Evolutionary conservation across 2,797 vertebrate species (phyloP).

Genomic region (Myoxocephalus aenaeus): DNA sequence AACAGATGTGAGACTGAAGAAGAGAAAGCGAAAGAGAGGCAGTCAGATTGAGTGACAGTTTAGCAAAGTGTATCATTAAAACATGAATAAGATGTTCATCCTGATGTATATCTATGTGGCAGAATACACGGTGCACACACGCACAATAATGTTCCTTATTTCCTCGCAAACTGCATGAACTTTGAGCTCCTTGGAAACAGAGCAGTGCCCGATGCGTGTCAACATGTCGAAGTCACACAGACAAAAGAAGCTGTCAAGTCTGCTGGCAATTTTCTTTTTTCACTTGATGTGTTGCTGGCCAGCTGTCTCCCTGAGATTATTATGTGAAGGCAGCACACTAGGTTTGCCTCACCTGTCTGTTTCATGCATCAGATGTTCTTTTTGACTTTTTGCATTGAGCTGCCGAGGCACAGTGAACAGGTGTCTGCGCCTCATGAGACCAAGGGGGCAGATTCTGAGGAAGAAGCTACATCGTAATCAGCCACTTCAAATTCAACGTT

Average conservation of each 20-base stretch:
- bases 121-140: slow-evolving; percentile 15
- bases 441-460: slow-evolving; percentile 50
- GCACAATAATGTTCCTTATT: slow-evolving; percentile 26
- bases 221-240: slow-evolving; percentile 52
- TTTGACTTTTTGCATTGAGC: slow-evolving; percentile 46
- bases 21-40: slow-evolving; percentile 21
- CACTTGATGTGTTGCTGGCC: slow-evolving; percentile 38
- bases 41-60: slow-evolving; percentile 35
- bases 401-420: slow-evolving; percentile 39
- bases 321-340: slow-evolving; percentile 48
- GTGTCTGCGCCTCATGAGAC: slow-evolving; percentile 45
- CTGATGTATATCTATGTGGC: slow-evolving; percentile 11
- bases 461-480: slow-evolving; percentile 48
- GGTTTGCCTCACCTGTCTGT: slow-evolving; percentile 58
- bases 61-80: slow-evolving; percentile 42
- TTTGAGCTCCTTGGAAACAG: slow-evolving; percentile 40
- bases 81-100: slow-evolving; percentile 38
- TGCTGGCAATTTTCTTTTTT: slow-evolving; percentile 52
- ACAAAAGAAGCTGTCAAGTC: slow-evolving; percentile 58
- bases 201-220: slow-evolving; percentile 46
- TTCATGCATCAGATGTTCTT: slow-evolving; percentile 46
- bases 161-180: slow-evolving; percentile 16
- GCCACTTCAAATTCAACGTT: slow-evolving; percentile 60
- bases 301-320: slow-evolving; percentile 61
- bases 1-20: slow-evolving; percentile 36